Evolutionary conservation across 2,113 vertebrate genomes (phyloP).

Genomic region (Paratilapia polleni): DNA sequence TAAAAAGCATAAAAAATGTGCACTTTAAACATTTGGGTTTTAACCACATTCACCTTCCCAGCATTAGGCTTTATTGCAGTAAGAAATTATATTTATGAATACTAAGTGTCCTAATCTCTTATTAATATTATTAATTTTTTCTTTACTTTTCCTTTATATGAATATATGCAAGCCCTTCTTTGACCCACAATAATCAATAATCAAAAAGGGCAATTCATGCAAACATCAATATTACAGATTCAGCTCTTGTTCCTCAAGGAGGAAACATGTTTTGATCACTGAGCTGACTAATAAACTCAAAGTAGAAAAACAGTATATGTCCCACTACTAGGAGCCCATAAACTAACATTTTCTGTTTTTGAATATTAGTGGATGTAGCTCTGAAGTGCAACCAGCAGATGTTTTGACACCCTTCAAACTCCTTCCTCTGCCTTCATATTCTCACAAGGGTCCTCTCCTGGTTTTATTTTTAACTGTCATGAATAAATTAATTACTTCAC

Average conservation of each 20-base stretch:
- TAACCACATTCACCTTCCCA: background rate
- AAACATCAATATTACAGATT: background rate
- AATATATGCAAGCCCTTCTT: background rate
- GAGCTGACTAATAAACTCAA: constrained; percentile 16
- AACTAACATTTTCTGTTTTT: background rate
- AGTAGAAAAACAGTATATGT: background rate
- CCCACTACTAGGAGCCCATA: background rate
- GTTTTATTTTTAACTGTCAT: constrained; percentile 67
- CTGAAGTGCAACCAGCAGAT: constrained; percentile 31
- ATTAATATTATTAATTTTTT: background rate
- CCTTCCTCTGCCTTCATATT: constrained; percentile 33
- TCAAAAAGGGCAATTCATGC: constrained; percentile 12
- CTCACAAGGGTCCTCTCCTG: constrained; percentile 44
- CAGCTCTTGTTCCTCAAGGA: background rate
- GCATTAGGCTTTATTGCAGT: background rate
- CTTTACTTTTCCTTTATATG: background rate
- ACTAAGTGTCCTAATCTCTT: background rate
- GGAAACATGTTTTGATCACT: background rate
- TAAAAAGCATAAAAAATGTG: constrained; percentile 8
- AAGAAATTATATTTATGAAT: background rate
- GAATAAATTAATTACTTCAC: constrained; percentile 67
- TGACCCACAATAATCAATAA: background rate
- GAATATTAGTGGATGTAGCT: background rate
- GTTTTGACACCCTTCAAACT: constrained; percentile 59
- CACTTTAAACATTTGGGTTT: constrained; percentile 15